Conservation (phyloP, 2,797 vertebrate species). For the Dendrocincla tyrannina region DNA sequence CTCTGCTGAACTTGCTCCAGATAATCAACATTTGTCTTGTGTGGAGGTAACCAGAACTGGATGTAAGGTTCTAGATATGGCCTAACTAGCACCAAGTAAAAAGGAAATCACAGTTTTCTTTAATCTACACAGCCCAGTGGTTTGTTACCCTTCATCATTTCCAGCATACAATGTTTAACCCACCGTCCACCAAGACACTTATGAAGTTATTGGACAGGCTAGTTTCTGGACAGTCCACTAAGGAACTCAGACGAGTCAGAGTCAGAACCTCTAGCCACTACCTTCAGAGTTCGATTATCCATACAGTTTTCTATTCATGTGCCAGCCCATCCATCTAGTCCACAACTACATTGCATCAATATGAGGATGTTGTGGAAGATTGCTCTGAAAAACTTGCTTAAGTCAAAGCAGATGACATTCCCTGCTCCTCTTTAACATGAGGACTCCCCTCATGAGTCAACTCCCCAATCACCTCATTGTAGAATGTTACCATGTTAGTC, state of each 20-base stretch:
- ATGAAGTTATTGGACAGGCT: not conserved
- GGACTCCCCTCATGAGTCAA: too few species aligned
- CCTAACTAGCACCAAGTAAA: not conserved
- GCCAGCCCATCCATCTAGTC: not conserved
- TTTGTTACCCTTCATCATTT: not conserved
- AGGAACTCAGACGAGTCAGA: not conserved
- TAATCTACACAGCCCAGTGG: not conserved
- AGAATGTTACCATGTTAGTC: fast-evolving
- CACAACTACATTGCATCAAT: not conserved
- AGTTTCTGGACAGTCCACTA: not conserved
- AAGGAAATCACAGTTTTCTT: not conserved
- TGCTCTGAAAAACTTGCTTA: not conserved
- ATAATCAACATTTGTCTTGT: not conserved
- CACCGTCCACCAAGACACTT: not conserved
- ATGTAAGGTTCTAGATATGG: not conserved
- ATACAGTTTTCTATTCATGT: not conserved
- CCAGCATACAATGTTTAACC: not conserved
- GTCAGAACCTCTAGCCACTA: not conserved
- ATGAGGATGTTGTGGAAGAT: not conserved
- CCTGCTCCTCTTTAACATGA: not conserved
- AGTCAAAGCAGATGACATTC: not conserved
- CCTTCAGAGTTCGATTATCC: not conserved
- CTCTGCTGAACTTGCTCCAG: not conserved
- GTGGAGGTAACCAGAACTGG: not conserved
- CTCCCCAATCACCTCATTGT: not conserved